A percentile compares a stretch with the other conserved stretches of the same genome.
These are phyloP conservation scores for Oscheius onirici DNA, from an alignment of 2,888 invertebrate species.

Conservation along the genomic window DNA sequence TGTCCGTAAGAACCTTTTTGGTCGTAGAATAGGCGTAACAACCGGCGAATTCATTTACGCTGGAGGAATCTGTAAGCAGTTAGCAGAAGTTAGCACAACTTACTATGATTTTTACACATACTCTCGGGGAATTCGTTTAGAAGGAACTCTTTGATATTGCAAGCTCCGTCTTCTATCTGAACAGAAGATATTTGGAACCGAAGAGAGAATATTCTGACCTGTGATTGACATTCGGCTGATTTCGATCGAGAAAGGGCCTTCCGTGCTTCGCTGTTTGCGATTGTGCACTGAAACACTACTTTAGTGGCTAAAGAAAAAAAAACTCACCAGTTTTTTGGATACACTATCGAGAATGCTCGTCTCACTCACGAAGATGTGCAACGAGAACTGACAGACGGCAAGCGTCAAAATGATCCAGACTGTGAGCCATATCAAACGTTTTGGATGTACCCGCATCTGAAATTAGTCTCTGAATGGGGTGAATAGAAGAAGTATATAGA, in stretches of 20 bases:
- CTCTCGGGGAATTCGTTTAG: conserved; percentile 50
- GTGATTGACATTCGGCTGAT: conserved; percentile 45
- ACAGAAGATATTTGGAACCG: not conserved
- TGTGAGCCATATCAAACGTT: too few species aligned
- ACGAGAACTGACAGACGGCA: not conserved
- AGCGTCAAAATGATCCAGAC: too few species aligned
- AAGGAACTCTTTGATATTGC: conserved; percentile 42
- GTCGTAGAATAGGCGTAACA: conserved; percentile 89
- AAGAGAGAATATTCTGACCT: conserved; percentile 31
- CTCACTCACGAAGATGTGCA: not conserved
- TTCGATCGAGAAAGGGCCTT: conserved; percentile 59
- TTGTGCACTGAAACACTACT: conserved; percentile 26
- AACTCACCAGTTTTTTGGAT: too few species aligned
- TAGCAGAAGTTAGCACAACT: not conserved
- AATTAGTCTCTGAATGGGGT: too few species aligned
- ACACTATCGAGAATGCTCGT: too few species aligned
- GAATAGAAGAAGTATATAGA: too few species aligned
- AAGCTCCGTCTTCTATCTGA: conserved; percentile 44
- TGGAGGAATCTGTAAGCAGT: conserved; percentile 37
- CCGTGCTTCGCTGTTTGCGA: conserved; percentile 41
- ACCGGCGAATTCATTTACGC: conserved; percentile 80
- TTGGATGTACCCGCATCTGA: too few species aligned
- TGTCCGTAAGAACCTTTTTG: conserved; percentile 81
- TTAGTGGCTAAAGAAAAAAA: too few species aligned
- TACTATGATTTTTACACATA: conserved; percentile 55